Evolutionary conservation across 1,140 invertebrate species (phyloP).

Genomic region (Trissolcus basalis): DNA sequence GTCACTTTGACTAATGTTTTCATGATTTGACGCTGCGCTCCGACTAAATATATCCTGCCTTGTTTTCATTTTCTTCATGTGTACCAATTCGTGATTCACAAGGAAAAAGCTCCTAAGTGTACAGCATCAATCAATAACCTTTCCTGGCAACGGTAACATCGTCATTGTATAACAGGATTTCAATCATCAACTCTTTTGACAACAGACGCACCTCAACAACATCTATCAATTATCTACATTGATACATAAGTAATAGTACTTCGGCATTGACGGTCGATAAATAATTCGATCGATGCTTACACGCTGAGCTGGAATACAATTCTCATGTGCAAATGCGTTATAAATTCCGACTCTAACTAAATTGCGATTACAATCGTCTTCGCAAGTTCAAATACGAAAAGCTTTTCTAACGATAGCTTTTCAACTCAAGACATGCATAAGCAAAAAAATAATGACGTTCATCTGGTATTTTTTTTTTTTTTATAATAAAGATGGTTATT

Average conservation of each 20-base stretch:
- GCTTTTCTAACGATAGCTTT: too few species aligned
- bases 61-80: conserved; percentile 47
- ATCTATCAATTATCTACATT: conserved; percentile 32
- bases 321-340: too few species aligned
- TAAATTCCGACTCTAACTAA: too few species aligned
- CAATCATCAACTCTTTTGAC: conserved; percentile 23
- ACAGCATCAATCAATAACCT: conserved; percentile 52
- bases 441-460: too few species aligned
- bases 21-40: conserved; percentile 39
- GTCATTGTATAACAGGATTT: conserved; percentile 46
- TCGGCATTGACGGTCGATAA: too few species aligned
- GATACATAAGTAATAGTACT: too few species aligned
- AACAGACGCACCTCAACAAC: conserved; percentile 28
- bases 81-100: conserved; percentile 40
- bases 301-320: too few species aligned
- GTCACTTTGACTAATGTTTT: conserved; percentile 56
- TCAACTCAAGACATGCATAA: too few species aligned
- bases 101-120: conserved; percentile 26
- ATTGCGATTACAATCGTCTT: too few species aligned
- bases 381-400: too few species aligned
- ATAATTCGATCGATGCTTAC: conserved; percentile 4
- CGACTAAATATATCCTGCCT: conserved; percentile 47
- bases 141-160: conserved; percentile 43
- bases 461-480: conserved; percentile 6
- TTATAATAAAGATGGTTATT: conserved; percentile 55